A percentile compares a stretch with the other conserved stretches of the same genome.
Conservation (phyloP, 1,140 invertebrate species). For the Hermetia illucens region DNA sequence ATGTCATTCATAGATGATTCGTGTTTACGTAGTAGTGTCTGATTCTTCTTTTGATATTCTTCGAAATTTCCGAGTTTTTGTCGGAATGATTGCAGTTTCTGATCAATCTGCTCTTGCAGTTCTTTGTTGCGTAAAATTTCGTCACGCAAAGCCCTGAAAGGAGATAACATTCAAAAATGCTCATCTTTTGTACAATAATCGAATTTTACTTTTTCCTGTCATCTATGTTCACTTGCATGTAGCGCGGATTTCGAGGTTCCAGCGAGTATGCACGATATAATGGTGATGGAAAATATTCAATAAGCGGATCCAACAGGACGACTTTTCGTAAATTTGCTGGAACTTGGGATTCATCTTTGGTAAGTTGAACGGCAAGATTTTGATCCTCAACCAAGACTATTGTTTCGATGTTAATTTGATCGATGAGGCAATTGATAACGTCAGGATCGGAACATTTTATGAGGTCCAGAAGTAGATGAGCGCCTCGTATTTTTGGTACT, state of each 20-base stretch:
- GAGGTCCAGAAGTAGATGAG: constrained; percentile 31
- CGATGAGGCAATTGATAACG: constrained; percentile 73
- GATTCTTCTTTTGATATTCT: constrained; percentile 10
- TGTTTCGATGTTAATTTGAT: constrained; percentile 55
- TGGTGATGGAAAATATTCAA: constrained; percentile 39
- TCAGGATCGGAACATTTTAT: constrained; percentile 59
- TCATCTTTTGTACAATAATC: constrained; percentile 1
- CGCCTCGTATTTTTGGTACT: constrained; percentile 27
- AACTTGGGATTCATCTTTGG: constrained; percentile 43
- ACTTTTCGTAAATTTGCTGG: constrained; percentile 47
- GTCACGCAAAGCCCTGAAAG: constrained; percentile 10
- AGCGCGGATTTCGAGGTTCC: constrained; percentile 30
- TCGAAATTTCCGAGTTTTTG: neutral
- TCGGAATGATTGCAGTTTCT: neutral
- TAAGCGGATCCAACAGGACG: constrained; percentile 42
- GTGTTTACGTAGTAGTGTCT: constrained; percentile 7
- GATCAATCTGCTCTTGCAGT: neutral
- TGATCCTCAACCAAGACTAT: constrained; percentile 44
- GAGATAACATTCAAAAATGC: constrained; percentile 1
- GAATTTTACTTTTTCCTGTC: constrained; percentile 37
- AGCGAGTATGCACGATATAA: constrained; percentile 53
- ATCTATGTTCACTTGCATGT: constrained; percentile 45
- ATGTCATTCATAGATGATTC: constrained; percentile 5
- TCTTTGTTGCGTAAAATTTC: constrained; percentile 9
- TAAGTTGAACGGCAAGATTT: constrained; percentile 44